Conservation (phyloP, 2,888 invertebrate genomes). For the Rugalucina vietnamica region DNA sequence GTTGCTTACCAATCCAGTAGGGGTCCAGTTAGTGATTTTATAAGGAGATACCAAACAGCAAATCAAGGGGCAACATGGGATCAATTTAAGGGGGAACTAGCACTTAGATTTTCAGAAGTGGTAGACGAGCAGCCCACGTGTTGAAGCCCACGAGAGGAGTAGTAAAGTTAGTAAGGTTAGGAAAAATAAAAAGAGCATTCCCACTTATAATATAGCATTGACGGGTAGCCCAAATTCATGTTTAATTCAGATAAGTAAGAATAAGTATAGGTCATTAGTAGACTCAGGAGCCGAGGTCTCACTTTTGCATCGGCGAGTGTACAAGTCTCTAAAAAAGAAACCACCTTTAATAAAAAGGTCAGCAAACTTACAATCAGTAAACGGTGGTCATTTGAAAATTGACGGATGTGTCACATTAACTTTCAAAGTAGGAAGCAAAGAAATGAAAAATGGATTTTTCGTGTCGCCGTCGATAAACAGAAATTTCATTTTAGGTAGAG, state of each 20-base stretch:
- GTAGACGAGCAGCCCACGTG: not conserved
- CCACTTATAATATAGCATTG: not conserved
- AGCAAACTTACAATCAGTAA: not conserved
- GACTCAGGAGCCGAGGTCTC: not conserved
- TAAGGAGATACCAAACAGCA: not conserved
- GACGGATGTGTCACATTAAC: not conserved
- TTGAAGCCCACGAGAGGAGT: too few species aligned
- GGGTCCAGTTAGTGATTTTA: not conserved
- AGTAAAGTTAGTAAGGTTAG: too few species aligned
- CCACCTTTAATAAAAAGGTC: not conserved
- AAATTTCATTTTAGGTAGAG: not conserved
- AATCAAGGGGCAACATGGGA: not conserved
- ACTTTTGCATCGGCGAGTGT: not conserved
- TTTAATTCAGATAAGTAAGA: not conserved
- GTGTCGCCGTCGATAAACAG: conserved; percentile 6
- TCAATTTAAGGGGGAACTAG: not conserved
- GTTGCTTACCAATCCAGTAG: too few species aligned
- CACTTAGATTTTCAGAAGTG: not conserved
- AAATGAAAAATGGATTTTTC: conserved; percentile 9
- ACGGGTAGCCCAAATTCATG: not conserved
- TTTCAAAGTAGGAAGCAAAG: not conserved
- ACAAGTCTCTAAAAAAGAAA: not conserved
- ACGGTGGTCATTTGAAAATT: not conserved
- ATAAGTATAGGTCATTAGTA: not conserved
- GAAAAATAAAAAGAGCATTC: too few species aligned